A percentile compares a stretch with the other conserved stretches of the same genome.
Evolutionary conservation across 2,888 invertebrate species (phyloP).

Genomic region (Anthrax anthrax): DNA sequence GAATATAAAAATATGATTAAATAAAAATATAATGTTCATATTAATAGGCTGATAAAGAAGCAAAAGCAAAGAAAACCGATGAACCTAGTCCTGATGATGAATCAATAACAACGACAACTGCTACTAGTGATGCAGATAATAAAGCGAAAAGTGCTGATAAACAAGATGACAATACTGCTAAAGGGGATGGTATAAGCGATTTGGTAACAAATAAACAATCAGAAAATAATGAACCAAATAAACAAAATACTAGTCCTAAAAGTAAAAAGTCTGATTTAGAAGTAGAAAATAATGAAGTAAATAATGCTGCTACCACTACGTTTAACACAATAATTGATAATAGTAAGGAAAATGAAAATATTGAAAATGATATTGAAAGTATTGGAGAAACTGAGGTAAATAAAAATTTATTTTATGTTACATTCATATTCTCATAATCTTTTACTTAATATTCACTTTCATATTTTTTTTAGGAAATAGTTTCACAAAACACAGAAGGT

Average conservation of each 20-base stretch:
- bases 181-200: neutral
- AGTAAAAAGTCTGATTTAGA: constrained; percentile 35
- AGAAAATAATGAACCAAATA: constrained; percentile 14
- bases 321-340: neutral
- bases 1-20: no score
- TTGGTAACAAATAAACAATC: neutral
- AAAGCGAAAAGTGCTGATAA: constrained; percentile 3
- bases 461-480: neutral
- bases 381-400: neutral
- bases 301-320: neutral
- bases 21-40: neutral
- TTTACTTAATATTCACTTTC: neutral
- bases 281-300: constrained; percentile 16
- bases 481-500: neutral
- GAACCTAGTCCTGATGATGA: constrained; percentile 46
- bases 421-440: neutral
- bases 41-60: constrained; percentile 30
- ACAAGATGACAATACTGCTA: neutral
- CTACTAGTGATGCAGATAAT: constrained; percentile 18
- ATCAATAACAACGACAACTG: neutral
- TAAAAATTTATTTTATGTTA: neutral
- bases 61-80: constrained; percentile 59
- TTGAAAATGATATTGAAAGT: constrained; percentile 2
- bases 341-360: constrained; percentile 13
- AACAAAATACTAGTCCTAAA: constrained; percentile 23